These are phyloP conservation scores for Phalloptychus januarius DNA, from an alignment of 2,797 vertebrate genomes.

Conservation along the genomic window DNA sequence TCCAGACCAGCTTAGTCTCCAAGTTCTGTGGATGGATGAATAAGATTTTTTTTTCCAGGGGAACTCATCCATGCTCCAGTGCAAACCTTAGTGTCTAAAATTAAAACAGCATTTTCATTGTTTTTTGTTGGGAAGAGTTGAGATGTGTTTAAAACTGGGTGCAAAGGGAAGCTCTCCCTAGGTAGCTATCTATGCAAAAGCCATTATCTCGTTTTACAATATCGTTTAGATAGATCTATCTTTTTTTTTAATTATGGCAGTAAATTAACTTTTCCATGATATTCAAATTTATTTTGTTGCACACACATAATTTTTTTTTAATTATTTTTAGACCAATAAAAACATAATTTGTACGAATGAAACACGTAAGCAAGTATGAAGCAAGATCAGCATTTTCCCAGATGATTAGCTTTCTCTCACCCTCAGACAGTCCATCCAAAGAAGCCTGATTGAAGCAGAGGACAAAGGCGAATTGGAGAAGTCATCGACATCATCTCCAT, in stretches of 20 bases:
- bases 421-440: background rate
- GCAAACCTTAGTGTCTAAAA: background rate
- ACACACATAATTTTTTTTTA: background rate
- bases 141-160: too few species aligned
- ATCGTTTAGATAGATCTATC: too few species aligned
- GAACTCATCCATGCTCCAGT: background rate
- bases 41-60: background rate
- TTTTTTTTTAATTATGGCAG: background rate
- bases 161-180: background rate
- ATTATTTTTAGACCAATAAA: background rate
- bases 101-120: background rate
- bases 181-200: background rate
- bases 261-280: background rate
- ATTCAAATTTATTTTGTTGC: background rate
- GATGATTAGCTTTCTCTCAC: slow-evolving; percentile 26
- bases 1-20: background rate
- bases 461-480: background rate
- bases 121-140: too few species aligned
- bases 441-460: slow-evolving; percentile 1
- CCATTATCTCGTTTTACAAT: background rate
- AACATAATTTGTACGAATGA: background rate
- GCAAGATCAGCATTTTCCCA: background rate
- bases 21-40: background rate
- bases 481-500: background rate
- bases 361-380: too few species aligned